phyloP scores from a whole-genome alignment of 2,113 vertebrate genomes.

The Chaetorhynchus papuensis region DNA sequence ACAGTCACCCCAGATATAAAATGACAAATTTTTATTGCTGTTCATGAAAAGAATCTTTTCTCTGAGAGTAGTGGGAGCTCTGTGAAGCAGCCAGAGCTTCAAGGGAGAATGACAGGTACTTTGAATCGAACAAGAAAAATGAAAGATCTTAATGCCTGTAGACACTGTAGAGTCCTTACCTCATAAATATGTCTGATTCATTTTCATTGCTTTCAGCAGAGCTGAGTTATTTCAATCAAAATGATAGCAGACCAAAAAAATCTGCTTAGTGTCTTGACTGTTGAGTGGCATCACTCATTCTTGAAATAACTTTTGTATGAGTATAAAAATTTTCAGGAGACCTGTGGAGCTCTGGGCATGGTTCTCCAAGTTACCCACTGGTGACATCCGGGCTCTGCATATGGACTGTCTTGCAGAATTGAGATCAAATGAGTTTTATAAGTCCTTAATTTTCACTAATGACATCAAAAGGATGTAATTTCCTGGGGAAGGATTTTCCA shows the following conservation, averaged over 20 bases:
- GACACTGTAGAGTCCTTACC: slow-evolving; percentile 14
- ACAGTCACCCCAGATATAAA: background rate
- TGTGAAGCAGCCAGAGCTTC: background rate
- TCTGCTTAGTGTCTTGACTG: background rate
- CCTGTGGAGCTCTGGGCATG: accelerated
- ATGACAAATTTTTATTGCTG: background rate
- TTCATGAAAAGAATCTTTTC: background rate
- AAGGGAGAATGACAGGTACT: slow-evolving; percentile 3
- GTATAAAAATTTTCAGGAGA: background rate
- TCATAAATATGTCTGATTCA: slow-evolving; percentile 56
- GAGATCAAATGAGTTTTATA: background rate
- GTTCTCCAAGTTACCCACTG: background rate
- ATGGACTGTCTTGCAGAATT: background rate
- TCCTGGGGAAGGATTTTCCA: background rate
- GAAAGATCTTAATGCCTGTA: slow-evolving; percentile 25
- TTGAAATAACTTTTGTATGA: background rate
- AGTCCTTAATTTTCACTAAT: background rate
- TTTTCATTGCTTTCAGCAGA: slow-evolving; percentile 28
- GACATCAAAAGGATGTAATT: background rate
- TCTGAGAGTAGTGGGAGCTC: background rate
- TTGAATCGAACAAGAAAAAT: slow-evolving; percentile 51
- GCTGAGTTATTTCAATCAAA: slow-evolving; percentile 21
- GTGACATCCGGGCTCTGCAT: background rate
- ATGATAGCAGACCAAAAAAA: background rate
- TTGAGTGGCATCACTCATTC: background rate